Base-by-base conservation (phyloP, 23 tunicate genomes). In the Trididemnum nubilum region DNA sequence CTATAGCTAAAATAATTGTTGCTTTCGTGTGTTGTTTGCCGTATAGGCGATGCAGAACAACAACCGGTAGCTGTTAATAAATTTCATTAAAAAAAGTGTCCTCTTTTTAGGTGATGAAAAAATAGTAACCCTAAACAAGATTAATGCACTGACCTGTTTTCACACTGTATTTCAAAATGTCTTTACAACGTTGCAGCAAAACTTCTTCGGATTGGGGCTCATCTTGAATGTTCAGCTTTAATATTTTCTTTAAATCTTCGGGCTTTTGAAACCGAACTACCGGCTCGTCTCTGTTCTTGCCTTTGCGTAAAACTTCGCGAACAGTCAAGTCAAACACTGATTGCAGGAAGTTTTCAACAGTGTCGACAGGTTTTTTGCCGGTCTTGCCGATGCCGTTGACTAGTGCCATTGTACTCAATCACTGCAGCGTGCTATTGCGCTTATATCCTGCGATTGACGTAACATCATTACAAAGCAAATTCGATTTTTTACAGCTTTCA, bases 221-320 rank as follows among this genome's bases (percentile, higher is more conserved):
- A 29, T 86, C 87, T 35, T 72, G 19, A 35, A 90, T 28, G 38
- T 81, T 58, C 33, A 90, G 51, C 29, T 79, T 80, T 26, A 90
- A 28, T 24, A 73, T 21, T 35, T 80, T 77, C n/a, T 37, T 18
- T 44, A 90, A 78, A 34, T 90, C 96, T 33, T 80, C 64, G 29
- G 96, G 96, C 1, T 63, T 73, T 49, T 80, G 80, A 37, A 85
- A 90, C 30, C 73, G 80, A 2, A 90, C 82, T 1, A 90, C 96
- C 19, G 89, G 86, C 29, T 37, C 73, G 12, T 44, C 34, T 65
- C 80, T 52, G 29, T 88, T 72, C 27, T 78, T 40, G 31, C 40
- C 59, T 31, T 82, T 52, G 15, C 60, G 21, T 7, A 71, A 50
- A 18, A 86, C 87, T 82, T 88, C 93, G 2, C 28, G 49, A n/a